phyloP scores from a whole-genome alignment of 2,888 invertebrate genomes.

The Cephus sareptanus region DNA sequence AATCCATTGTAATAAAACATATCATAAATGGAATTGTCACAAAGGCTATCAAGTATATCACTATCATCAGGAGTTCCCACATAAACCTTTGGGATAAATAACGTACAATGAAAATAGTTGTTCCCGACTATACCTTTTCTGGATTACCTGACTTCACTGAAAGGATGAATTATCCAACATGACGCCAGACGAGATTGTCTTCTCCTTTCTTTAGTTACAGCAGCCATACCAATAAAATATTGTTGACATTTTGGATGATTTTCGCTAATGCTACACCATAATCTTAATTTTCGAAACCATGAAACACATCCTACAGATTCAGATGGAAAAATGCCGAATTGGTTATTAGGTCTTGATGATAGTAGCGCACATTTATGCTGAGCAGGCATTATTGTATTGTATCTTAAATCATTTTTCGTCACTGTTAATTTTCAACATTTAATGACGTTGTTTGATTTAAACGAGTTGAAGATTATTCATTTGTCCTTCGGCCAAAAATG shows the following conservation, averaged over 20 bases:
- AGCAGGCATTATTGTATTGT: not conserved
- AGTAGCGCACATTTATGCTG: not conserved
- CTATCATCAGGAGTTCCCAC: conserved; percentile 54
- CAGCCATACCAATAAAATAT: conserved; percentile 47
- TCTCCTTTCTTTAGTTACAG: conserved; percentile 43
- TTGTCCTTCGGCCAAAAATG: not conserved
- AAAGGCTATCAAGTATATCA: conserved; percentile 48
- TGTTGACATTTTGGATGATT: conserved; percentile 43
- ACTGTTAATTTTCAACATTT: not conserved
- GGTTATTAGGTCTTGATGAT: not conserved
- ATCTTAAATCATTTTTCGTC: not conserved
- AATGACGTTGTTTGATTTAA: not conserved
- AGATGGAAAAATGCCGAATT: not conserved
- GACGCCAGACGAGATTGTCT: conserved; percentile 37
- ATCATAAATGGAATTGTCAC: conserved; percentile 53
- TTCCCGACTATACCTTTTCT: conserved; percentile 7
- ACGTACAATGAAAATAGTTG: not conserved
- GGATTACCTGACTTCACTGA: conserved; percentile 43
- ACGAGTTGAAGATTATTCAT: not conserved
- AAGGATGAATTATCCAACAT: conserved; percentile 60
- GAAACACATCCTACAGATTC: conserved; percentile 1
- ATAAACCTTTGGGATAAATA: conserved; percentile 42
- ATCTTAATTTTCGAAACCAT: conserved; percentile 25
- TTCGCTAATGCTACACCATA: conserved; percentile 33
- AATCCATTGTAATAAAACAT: conserved; percentile 51